Evolutionary conservation across 2,797 vertebrate genomes (phyloP).

Genomic region (Propithecus perrieri): DNA sequence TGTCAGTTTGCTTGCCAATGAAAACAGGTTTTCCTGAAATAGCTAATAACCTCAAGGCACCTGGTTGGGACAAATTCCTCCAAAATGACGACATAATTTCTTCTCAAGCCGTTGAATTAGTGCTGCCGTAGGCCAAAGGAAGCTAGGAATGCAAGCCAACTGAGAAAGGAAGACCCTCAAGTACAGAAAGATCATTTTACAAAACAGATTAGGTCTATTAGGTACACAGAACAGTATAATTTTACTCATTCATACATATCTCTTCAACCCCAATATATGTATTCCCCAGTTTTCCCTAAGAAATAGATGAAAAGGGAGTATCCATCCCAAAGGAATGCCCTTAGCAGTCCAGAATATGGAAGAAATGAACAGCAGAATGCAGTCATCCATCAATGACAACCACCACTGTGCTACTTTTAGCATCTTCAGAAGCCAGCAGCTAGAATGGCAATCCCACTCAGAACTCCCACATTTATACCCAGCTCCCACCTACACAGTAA

Average conservation of each 20-base stretch:
- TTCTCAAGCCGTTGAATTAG: constrained; percentile 17
- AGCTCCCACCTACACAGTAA: background rate
- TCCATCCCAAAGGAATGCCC: background rate
- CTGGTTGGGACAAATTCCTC: background rate
- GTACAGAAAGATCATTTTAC: background rate
- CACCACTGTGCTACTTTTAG: background rate
- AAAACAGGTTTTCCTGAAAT: constrained; percentile 43
- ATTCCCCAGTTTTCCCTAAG: background rate
- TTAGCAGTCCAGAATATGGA: background rate
- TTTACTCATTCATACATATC: background rate
- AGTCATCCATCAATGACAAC: constrained; percentile 10
- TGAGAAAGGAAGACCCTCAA: background rate
- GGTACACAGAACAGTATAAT: background rate
- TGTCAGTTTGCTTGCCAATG: constrained; percentile 35
- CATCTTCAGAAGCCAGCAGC: background rate
- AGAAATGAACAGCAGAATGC: background rate
- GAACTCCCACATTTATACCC: background rate
- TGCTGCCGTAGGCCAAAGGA: background rate
- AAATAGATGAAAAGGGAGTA: background rate
- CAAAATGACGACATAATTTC: constrained; percentile 16
- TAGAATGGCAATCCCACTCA: background rate
- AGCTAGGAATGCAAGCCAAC: background rate
- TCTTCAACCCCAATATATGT: background rate
- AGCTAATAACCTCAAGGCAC: constrained; percentile 1
- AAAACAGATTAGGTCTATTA: background rate